Conservation (phyloP, 2,888 invertebrate genomes). For the Polydrusus pterygomalis region DNA sequence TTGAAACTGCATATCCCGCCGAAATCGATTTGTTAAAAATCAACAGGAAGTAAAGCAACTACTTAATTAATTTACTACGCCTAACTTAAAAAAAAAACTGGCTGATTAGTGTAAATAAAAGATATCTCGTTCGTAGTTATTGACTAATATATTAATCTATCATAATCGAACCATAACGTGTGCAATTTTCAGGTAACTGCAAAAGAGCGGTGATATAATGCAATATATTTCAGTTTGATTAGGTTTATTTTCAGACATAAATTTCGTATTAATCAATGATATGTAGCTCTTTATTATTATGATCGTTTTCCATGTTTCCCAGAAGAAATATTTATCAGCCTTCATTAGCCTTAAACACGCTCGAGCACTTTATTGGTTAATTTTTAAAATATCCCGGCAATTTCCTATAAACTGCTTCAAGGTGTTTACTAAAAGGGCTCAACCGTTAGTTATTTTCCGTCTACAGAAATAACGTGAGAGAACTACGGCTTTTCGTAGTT, state of each 20-base stretch:
- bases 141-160: too few relatives aligned
- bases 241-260: not conserved
- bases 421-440: not conserved
- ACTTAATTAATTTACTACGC: not conserved
- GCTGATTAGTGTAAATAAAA: not conserved
- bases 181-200: too few relatives aligned
- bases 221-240: not conserved
- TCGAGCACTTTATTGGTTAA: conserved; percentile 3
- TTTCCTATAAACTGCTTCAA: conserved; percentile 1
- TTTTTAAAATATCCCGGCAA: conserved; percentile 6
- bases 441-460: not conserved
- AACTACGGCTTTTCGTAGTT: not conserved
- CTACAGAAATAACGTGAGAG: not conserved
- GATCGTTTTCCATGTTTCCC: not conserved
- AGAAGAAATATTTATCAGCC: conserved; percentile 5
- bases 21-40: too few relatives aligned
- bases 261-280: not conserved
- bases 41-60: too few relatives aligned
- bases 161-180: too few relatives aligned
- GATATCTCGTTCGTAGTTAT: not conserved
- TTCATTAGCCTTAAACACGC: conserved; percentile 13
- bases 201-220: too few relatives aligned
- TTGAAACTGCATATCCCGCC: too few relatives aligned
- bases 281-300: not conserved
- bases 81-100: too few relatives aligned